Percentiles rank a stretch among this genome's conserved stretches.
Evolutionary conservation across 2,113 vertebrate species (phyloP).

Genomic region (Antigone vipio): DNA sequence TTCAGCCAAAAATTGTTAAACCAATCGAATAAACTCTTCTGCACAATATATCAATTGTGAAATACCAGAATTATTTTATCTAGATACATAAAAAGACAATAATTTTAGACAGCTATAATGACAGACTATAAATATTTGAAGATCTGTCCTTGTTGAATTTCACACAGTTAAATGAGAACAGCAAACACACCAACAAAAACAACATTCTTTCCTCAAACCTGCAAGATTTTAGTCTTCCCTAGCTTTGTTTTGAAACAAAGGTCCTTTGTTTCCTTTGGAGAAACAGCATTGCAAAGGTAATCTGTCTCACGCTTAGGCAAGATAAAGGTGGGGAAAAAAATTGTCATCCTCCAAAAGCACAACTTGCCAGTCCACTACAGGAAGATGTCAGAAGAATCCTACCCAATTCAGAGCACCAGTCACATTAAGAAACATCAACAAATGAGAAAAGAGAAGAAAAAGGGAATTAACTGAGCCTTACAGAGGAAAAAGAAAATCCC

Average conservation of each 20-base stretch:
- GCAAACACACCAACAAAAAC: not conserved
- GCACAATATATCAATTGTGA: not conserved
- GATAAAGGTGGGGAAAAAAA: not conserved
- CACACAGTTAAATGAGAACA: not conserved
- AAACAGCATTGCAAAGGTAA: not conserved
- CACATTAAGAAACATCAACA: not conserved
- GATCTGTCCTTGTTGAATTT: not conserved
- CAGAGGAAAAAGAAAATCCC: not conserved
- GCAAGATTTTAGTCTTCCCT: not conserved
- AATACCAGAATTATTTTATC: not conserved
- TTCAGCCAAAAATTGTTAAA: not conserved
- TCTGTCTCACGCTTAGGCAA: not conserved
- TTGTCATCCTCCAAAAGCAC: not conserved
- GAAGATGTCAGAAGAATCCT: not conserved
- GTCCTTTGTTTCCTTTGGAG: not conserved
- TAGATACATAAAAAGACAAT: not conserved
- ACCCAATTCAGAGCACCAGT: not conserved
- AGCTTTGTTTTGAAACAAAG: not conserved
- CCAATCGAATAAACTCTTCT: not conserved
- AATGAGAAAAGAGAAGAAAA: not conserved
- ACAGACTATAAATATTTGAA: not conserved
- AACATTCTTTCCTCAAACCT: not conserved
- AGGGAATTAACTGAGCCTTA: not conserved
- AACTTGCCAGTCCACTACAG: not conserved
- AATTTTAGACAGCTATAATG: not conserved